Evolutionary conservation across 2,888 invertebrate species (phyloP).

Genomic region (Pyrochroa serraticornis): DNA sequence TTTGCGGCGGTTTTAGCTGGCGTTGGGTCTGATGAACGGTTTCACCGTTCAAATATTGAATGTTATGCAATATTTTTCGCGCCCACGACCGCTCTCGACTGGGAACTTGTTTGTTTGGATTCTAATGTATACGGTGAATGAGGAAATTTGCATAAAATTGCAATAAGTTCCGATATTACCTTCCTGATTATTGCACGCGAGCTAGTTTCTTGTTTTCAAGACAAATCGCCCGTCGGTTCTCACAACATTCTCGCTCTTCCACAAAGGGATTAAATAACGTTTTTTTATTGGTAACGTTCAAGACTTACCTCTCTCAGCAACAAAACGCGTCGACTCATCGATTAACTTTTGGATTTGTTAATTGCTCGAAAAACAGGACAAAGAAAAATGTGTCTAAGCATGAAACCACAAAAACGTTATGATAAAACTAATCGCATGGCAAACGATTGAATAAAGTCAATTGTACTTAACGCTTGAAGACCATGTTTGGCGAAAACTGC

Average conservation of each 20-base stretch:
- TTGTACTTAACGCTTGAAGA: too few species aligned
- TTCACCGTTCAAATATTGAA: too few species aligned
- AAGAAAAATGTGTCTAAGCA: too few species aligned
- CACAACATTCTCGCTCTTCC: too few species aligned
- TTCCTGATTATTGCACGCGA: constrained; percentile 7
- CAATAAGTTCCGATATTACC: constrained; percentile 8
- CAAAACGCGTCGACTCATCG: neutral
- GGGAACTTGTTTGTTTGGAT: constrained; percentile 1
- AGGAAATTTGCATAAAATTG: constrained; percentile 7
- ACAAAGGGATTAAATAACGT: too few species aligned
- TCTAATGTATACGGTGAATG: neutral
- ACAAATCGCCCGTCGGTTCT: neutral
- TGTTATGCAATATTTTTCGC: too few species aligned
- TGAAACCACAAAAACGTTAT: too few species aligned
- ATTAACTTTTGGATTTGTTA: neutral
- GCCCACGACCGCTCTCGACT: neutral
- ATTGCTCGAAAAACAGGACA: too few species aligned
- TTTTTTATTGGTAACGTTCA: neutral
- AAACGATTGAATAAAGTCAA: too few species aligned
- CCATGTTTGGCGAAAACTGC: too few species aligned
- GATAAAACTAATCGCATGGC: too few species aligned
- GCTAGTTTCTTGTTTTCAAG: neutral
- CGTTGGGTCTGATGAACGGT: too few species aligned
- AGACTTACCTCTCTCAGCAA: neutral
- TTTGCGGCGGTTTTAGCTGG: neutral